phyloP scores from a whole-genome alignment of 2,797 vertebrate genomes.

The Lacerta bilineata region DNA sequence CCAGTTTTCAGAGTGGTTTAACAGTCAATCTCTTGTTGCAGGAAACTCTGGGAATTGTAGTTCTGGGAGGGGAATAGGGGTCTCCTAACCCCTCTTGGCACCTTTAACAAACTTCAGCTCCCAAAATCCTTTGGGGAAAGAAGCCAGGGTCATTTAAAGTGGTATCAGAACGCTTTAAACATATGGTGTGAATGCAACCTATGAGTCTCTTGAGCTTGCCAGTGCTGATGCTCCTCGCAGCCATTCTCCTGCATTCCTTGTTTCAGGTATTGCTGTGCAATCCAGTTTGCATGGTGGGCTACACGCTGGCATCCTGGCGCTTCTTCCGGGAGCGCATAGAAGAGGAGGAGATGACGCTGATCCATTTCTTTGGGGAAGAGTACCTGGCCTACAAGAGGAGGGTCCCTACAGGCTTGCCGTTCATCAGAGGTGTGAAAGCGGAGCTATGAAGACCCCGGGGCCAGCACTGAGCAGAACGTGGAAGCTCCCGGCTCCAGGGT shows the following conservation, averaged over 20 bases:
- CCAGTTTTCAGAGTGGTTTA: too few relatives aligned
- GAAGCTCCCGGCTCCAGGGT: background rate
- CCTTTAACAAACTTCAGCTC: too few relatives aligned
- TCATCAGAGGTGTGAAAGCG: slow-evolving; percentile 93
- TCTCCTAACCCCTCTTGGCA: too few relatives aligned
- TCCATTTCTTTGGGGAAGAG: slow-evolving; percentile 96
- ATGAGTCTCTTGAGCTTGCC: too few relatives aligned
- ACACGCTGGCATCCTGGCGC: slow-evolving; percentile 93
- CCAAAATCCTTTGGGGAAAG: too few relatives aligned
- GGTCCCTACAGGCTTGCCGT: slow-evolving; percentile 93
- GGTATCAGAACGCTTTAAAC: too few relatives aligned
- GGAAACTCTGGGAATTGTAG: too few relatives aligned
- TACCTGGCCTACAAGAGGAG: slow-evolving; percentile 94
- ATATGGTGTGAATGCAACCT: too few relatives aligned
- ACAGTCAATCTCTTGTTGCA: too few relatives aligned
- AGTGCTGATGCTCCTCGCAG: rapidly evolving
- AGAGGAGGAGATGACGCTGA: slow-evolving; percentile 94
- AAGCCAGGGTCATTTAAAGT: too few relatives aligned
- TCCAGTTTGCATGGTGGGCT: slow-evolving; percentile 91
- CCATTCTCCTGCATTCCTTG: rapidly evolving
- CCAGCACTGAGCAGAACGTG: background rate
- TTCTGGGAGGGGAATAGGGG: too few relatives aligned
- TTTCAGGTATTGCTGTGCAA: slow-evolving; percentile 94
- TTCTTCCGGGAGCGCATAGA: slow-evolving; percentile 97
- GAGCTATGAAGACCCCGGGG: slow-evolving; percentile 75